Evolutionary conservation across 2,888 invertebrate species (phyloP), one percentile per base, ranked within the genome.

Genomic region (Cataglyphis livida): DNA sequence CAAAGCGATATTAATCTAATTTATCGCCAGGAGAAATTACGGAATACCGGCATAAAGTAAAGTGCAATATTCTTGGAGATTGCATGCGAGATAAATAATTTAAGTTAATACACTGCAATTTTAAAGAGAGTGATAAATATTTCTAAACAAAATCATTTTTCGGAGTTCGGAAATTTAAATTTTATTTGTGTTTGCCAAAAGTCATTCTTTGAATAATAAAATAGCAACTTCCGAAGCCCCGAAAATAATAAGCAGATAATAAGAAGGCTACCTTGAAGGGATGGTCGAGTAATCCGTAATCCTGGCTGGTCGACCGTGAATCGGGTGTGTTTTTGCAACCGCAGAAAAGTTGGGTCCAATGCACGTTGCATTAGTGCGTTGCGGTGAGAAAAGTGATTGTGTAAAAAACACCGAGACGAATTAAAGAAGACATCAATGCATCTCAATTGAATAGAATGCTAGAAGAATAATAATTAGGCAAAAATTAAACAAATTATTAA

Each of bases 261-360:
- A 87, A 88, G 88, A 89, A 81, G 90, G 87, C 85, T 83, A 70
- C 92, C 91, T 92, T 92, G 91, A 90, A 85, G 51, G 74, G 82
- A 88, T 84, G 62, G 44, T 15, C 61, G 64, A 44, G 41, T 57
- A 78, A 87, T 85, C 84, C 83, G 73, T 79, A 82, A 88, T 90
- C 78, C 84, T 62, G 70, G 75, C 87, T 71, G 81, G 92, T 90
- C 84, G 91, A 90, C 89, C 91, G 86, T 90, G 91, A 90, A 91
- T 92, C 90, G 79, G 74, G 28, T 76, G 75, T 79, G 79, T 85
- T 84, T 84, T 86, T 70, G 74, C 88, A 86, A 92, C 91, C 91
- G 59, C 91, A 91, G 82, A 86, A 88, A 86, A 91, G 79, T 88
- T 81, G 51, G 59, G 76, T 85, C 82, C 71, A 88, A 85, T 84